These are phyloP conservation scores for Phaethornis superciliosus DNA, from an alignment of 2,113 vertebrate species.

Conservation along the genomic window DNA sequence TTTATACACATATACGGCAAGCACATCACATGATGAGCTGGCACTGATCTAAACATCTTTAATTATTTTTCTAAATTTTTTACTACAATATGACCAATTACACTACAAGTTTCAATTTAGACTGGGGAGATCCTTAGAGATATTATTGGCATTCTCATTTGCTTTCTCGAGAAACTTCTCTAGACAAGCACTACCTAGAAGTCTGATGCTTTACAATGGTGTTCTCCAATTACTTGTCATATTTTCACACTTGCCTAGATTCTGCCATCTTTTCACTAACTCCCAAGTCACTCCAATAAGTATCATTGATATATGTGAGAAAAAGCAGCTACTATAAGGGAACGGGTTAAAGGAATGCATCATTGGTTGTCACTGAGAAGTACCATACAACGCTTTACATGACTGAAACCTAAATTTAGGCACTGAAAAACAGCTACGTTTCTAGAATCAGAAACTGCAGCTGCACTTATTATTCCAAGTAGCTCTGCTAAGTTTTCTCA, in stretches of 20 bases:
- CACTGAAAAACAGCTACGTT: not conserved
- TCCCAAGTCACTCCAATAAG: not conserved
- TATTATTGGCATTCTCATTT: not conserved
- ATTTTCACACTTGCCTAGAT: not conserved
- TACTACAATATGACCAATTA: not conserved
- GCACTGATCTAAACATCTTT: not conserved
- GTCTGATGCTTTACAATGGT: not conserved
- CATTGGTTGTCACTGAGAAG: not conserved
- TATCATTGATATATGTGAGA: not conserved
- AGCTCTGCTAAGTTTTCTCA: conserved; percentile 22
- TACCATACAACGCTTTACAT: not conserved
- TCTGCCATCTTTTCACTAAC: not conserved
- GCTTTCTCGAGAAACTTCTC: not conserved
- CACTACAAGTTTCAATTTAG: not conserved
- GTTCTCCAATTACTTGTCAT: not conserved
- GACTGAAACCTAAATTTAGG: conserved; percentile 27
- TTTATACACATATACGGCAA: not conserved
- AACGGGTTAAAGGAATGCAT: conserved; percentile 4
- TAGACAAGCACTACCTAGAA: rapidly evolving
- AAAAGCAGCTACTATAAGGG: not conserved
- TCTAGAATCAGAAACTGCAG: conserved; percentile 32
- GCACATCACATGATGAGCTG: not conserved
- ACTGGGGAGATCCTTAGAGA: not conserved
- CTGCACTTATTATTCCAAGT: conserved; percentile 27
- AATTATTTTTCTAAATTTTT: not conserved